Evolutionary conservation across 2,797 vertebrate genomes (phyloP).

Genomic region (Poecilia wingei): DNA sequence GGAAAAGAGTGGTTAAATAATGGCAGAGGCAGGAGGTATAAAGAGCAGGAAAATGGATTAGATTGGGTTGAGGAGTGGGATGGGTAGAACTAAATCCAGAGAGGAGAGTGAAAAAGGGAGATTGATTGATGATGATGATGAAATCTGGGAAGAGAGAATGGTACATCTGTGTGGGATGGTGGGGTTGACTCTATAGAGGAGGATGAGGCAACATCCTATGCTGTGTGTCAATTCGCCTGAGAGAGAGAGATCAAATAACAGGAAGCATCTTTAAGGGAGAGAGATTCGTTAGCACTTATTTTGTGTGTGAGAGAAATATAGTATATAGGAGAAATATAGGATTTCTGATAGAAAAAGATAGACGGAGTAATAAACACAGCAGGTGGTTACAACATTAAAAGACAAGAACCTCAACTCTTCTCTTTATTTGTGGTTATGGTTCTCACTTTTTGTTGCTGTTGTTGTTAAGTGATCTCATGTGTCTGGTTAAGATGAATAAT

Average conservation of each 20-base stretch:
- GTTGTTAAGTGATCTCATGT: constrained; percentile 30
- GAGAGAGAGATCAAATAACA: constrained; percentile 41
- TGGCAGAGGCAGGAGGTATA: constrained; percentile 10
- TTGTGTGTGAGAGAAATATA: neutral
- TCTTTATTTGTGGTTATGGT: neutral
- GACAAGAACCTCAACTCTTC: neutral
- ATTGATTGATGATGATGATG: constrained; percentile 31
- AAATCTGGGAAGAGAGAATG: constrained; percentile 27
- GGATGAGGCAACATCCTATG: constrained; percentile 48
- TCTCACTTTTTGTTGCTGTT: constrained; percentile 13
- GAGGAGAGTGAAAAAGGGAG: neutral
- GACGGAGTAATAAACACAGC: neutral
- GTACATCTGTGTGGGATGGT: constrained; percentile 8
- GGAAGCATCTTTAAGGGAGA: constrained; percentile 19
- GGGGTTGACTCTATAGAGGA: neutral
- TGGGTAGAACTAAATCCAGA: constrained; percentile 22
- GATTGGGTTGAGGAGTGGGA: constrained; percentile 25
- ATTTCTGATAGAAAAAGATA: neutral
- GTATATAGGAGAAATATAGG: neutral
- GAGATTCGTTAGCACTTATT: constrained; percentile 15
- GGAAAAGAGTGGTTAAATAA: neutral
- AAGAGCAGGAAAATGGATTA: constrained; percentile 15
- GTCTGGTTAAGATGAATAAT: constrained; percentile 14
- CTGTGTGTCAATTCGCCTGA: constrained; percentile 54
- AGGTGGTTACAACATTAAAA: constrained; percentile 5